Base-by-base conservation (phyloP, 2,113 vertebrate genomes). In the Microcebus lehilahytsara region DNA sequence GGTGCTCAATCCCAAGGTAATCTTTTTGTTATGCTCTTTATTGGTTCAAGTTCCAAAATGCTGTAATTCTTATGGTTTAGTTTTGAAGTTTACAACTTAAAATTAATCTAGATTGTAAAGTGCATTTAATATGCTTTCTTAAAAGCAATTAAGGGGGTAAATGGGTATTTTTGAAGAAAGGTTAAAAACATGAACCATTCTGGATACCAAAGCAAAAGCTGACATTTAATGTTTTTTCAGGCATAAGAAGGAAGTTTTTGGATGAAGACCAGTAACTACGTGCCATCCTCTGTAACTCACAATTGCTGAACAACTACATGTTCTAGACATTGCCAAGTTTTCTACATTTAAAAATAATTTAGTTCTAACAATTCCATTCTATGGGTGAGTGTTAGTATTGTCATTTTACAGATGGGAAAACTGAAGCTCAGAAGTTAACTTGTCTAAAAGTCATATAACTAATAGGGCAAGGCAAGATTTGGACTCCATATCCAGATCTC, bases 351-450 rank as follows among this genome's bases (percentile, higher is more conserved):
- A 86, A 92, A 90, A 74, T 42, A 85, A 37, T 42, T 64, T 51
- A 22, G 46, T 90, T 93, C 87, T 84, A 46, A 84, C 53, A 46
- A 77, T 77, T 88, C 23, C 62, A 60, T 40, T 89, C 78, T 81
- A 40, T 9, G 66, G 40, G 75, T 89, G 72, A 74, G 23, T 37
- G 13, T 89, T 32, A 67, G 25, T 22, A n/a, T 3, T 69, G 22
- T n/a, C 72, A 97, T 69, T 85, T 60, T 86, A 95, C 23, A 91
- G 84, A 81, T 20, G 8, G 81, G 58, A 89, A 93, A 67, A 92
- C 1, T 9, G 25, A 94, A 88, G 46, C 84, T 96, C 37, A 60
- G 19, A 89, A 30, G 40, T 89, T 42, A 67, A 92, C 40, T 42
- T 90, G 69, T n/a, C 49, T 78, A 64, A 72, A 78, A 67, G 91